Conservation (phyloP, 1,140 invertebrate species). For the Philopotamus ludificatus region DNA sequence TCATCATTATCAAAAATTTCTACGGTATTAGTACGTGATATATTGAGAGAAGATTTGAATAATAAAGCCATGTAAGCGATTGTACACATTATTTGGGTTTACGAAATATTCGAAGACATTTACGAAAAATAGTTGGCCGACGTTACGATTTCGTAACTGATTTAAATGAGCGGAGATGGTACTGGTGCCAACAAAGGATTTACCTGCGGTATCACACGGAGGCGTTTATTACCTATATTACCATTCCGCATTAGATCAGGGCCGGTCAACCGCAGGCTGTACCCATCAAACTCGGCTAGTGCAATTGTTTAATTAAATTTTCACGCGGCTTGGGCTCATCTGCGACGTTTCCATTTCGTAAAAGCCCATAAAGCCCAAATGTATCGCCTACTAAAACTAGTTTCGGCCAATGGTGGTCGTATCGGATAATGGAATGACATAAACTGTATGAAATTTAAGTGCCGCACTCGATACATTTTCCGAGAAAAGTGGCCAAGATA, state of each 20-base stretch:
- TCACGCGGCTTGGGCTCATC: too few species aligned
- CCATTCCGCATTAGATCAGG: background rate
- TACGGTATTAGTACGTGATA: background rate
- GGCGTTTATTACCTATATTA: conserved; percentile 40
- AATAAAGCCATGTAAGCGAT: background rate
- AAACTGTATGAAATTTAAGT: too few species aligned
- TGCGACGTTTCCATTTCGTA: too few species aligned
- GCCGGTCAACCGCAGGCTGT: background rate
- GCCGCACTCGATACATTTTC: too few species aligned
- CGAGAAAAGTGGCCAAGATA: too few species aligned
- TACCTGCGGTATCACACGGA: conserved; percentile 35
- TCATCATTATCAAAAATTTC: background rate
- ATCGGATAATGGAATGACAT: background rate
- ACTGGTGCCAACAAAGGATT: conserved; percentile 31
- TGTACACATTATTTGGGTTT: background rate
- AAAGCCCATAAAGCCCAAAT: conserved; percentile 41
- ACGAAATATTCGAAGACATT: background rate
- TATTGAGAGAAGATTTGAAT: background rate
- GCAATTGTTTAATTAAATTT: too few species aligned
- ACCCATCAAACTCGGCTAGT: background rate
- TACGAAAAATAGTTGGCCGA: background rate
- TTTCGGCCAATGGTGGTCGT: conserved; percentile 15
- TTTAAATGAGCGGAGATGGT: conserved; percentile 10
- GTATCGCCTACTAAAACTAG: conserved; percentile 40
- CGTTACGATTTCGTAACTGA: conserved; percentile 5